Percentiles rank a stretch among this genome's conserved stretches.
Evolutionary conservation across 2,113 vertebrate genomes (phyloP).

Genomic region (Indicator indicator): DNA sequence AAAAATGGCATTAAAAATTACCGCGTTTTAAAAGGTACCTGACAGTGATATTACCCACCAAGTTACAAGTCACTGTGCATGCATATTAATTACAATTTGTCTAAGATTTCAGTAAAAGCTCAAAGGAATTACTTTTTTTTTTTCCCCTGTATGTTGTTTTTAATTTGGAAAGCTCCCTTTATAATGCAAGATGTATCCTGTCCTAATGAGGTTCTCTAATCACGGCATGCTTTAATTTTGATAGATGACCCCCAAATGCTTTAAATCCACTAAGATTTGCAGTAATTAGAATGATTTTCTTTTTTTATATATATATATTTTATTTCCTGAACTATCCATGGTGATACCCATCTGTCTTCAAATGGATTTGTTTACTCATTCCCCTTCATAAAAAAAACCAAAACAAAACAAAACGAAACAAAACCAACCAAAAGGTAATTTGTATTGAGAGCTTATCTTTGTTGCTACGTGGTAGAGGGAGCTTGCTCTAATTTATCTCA

Average conservation of each 20-base stretch:
- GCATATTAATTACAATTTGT: conserved; percentile 64
- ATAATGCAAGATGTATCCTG: conserved; percentile 8
- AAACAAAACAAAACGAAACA: not conserved
- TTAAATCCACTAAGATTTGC: conserved; percentile 32
- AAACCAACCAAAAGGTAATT: not conserved
- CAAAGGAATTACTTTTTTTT: conserved; percentile 38
- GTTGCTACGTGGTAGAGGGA: not conserved
- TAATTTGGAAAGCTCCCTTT: conserved; percentile 54
- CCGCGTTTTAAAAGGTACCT: conserved; percentile 39
- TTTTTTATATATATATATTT: not conserved
- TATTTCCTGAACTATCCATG: conserved; percentile 30
- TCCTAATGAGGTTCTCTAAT: conserved; percentile 32
- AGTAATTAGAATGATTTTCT: conserved; percentile 42
- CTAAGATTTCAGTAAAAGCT: conserved; percentile 23
- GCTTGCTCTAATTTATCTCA: not conserved
- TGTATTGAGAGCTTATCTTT: conserved; percentile 4
- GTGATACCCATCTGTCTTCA: conserved; percentile 19
- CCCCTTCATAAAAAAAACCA: not conserved
- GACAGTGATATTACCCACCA: conserved; percentile 36
- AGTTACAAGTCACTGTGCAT: conserved; percentile 39
- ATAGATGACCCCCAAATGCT: conserved; percentile 49
- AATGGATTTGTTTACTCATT: conserved; percentile 52
- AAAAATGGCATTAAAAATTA: conserved; percentile 72
- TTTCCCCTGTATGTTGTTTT: not conserved
- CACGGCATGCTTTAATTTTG: conserved; percentile 59